These are phyloP conservation scores for Morone saxatilis DNA, from an alignment of 2,113 vertebrate species.

Conservation along the genomic window DNA sequence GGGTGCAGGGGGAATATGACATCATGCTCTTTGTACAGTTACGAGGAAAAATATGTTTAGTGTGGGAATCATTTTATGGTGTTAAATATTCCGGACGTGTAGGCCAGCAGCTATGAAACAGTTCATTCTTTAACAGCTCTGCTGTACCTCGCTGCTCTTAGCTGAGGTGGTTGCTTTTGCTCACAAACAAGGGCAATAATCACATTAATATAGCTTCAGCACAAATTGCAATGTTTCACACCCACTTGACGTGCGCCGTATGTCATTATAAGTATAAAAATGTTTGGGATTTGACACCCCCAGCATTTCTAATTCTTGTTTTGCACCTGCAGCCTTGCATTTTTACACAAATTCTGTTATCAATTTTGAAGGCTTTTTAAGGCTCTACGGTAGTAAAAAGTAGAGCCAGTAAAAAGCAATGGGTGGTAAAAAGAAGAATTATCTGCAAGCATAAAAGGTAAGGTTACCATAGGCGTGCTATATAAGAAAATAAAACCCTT, in stretches of 20 bases:
- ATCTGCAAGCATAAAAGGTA: slow-evolving; percentile 36
- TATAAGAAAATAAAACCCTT: slow-evolving; percentile 33
- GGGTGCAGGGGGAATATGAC: slow-evolving; percentile 65
- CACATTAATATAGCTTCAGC: slow-evolving; percentile 24
- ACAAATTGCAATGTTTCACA: slow-evolving; percentile 39
- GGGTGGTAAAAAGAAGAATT: slow-evolving; percentile 24
- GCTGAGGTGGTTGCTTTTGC: slow-evolving; percentile 20
- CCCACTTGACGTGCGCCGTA: slow-evolving; percentile 26
- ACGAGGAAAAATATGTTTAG: slow-evolving; percentile 61
- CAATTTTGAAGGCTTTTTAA: slow-evolving; percentile 15
- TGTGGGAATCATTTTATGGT: slow-evolving; percentile 61
- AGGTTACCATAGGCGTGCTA: slow-evolving; percentile 5
- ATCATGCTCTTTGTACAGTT: slow-evolving; percentile 68
- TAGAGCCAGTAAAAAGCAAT: slow-evolving; percentile 3
- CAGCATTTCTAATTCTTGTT: slow-evolving; percentile 32
- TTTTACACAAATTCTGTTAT: slow-evolving; percentile 33
- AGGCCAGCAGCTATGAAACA: slow-evolving; percentile 65
- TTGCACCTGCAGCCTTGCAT: slow-evolving; percentile 40
- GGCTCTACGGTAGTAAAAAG: slow-evolving; percentile 5
- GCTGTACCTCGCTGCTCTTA: slow-evolving; percentile 26
- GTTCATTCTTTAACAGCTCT: slow-evolving; percentile 54
- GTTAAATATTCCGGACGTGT: slow-evolving; percentile 64
- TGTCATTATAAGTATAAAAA: slow-evolving; percentile 42
- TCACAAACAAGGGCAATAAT: slow-evolving; percentile 32
- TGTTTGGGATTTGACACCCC: background rate